Evolutionary conservation across 2,797 vertebrate species (phyloP).

Genomic region (Lithobates pipiens): DNA sequence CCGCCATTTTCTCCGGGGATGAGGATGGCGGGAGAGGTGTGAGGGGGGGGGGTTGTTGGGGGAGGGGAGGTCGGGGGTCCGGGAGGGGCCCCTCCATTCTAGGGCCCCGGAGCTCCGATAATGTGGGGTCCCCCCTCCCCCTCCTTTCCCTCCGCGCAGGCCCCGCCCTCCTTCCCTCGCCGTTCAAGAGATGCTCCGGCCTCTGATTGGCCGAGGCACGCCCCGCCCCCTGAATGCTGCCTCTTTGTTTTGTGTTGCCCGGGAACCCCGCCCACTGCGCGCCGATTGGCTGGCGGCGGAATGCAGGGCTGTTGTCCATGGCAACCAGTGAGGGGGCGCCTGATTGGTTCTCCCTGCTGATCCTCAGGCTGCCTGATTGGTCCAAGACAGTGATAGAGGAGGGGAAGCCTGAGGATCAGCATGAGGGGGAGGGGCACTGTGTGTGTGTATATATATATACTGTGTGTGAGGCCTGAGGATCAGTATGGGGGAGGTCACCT

Average conservation of each 20-base stretch:
- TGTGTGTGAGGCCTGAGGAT: too few species aligned
- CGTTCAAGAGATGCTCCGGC: slow-evolving; percentile 70
- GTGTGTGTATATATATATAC: too few species aligned
- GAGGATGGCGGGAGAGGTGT: background rate
- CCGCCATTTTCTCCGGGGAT: slow-evolving; percentile 21
- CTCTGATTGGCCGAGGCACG: slow-evolving; percentile 65
- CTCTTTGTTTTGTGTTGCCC: slow-evolving; percentile 58
- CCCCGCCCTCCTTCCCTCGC: slow-evolving; percentile 35
- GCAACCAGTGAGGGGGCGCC: background rate
- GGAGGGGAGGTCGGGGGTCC: too few species aligned
- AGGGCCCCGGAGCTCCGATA: too few species aligned
- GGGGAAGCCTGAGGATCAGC: too few species aligned
- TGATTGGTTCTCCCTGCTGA: background rate
- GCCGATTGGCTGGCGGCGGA: slow-evolving; percentile 11
- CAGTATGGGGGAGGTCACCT: too few species aligned
- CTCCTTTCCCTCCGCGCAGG: slow-evolving; percentile 1
- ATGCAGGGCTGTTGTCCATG: background rate
- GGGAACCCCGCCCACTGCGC: background rate
- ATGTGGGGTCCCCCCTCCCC: too few species aligned
- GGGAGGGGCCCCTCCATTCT: too few species aligned
- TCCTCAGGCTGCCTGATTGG: too few species aligned
- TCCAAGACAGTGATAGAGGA: too few species aligned
- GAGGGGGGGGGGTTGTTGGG: too few species aligned
- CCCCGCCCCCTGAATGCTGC: slow-evolving; percentile 53
- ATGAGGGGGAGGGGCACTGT: too few species aligned